phyloP scores from a whole-genome alignment of 2,113 vertebrate species.

The Oryzias woworae region DNA sequence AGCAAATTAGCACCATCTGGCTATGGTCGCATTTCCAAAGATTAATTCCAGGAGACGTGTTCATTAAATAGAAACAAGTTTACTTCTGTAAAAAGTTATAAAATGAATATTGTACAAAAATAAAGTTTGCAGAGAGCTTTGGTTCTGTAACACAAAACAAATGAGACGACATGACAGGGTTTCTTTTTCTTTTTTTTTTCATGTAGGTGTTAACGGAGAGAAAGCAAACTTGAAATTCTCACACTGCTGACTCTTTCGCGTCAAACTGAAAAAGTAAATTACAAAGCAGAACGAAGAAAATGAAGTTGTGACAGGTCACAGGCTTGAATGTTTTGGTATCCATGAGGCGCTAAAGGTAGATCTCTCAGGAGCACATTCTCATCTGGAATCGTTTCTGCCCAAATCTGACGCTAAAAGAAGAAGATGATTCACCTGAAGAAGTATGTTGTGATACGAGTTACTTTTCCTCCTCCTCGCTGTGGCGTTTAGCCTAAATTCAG shows the following conservation, averaged over 20 bases:
- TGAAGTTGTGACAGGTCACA: conserved; percentile 34
- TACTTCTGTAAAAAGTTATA: conserved; percentile 99
- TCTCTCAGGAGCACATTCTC: conserved; percentile 59
- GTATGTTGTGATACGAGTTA: conserved; percentile 66
- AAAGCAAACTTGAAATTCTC: conserved; percentile 34
- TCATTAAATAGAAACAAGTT: conserved; percentile 90
- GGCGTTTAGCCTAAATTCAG: conserved; percentile 74
- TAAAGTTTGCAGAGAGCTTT: conserved; percentile 99
- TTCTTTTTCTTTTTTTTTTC: conserved; percentile 14
- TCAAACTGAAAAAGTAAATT: conserved; percentile 21
- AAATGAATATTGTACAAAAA: conserved; percentile 99
- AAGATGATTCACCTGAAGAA: conserved; percentile 73
- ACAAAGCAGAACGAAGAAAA: conserved; percentile 26
- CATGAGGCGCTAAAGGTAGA: conserved; percentile 53
- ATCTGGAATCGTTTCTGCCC: conserved; percentile 62
- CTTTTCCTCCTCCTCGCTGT: conserved; percentile 10
- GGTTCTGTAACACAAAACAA: conserved; percentile 96
- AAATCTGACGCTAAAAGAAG: conserved; percentile 56
- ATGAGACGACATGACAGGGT: conserved; percentile 77
- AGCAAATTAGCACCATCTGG: conserved; percentile 48
- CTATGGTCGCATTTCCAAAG: conserved; percentile 10
- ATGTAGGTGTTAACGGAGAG: conserved; percentile 52
- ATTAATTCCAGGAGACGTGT: conserved; percentile 51
- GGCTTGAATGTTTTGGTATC: conserved; percentile 36
- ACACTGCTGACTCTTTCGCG: conserved; percentile 45